Base-by-base conservation (phyloP, 2,888 invertebrate species). In the Kryphioiulus occultus region DNA sequence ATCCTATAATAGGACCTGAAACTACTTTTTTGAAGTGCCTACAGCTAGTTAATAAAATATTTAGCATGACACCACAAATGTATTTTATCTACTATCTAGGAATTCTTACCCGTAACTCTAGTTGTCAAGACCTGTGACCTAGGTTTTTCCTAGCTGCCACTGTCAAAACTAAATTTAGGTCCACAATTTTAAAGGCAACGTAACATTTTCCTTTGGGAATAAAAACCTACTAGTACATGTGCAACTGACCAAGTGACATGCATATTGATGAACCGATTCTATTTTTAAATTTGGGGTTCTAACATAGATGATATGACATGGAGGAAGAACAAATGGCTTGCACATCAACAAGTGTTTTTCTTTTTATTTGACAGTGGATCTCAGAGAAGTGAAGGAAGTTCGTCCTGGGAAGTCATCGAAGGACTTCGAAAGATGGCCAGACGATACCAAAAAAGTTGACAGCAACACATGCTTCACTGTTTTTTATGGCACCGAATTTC, bases 391-490 rank as follows among this genome's bases (percentile, higher is more conserved):
- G 10, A 97, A 97, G 92, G 98, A 98, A 92, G 95, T 99, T 82
- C 94, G 98, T 59, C 91, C 95, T 42, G 98, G 98, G 9, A 97
- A 97, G 91, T 94, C 93, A 90, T 96, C 97, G 0, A 96, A 96
- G 92, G 97, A 98, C 91, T 98, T 98, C 93, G 98, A 98, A 89
- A 95, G 96, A 90, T 98, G 97, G 96, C 95, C 96, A 0, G 98
- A 98, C 88, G 98, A 98, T 90, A 93, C 95, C 0, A 96, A 96
- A 91, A 95, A 95, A 90, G 94, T 95, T 86, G 97, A 98, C 90
- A 93, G 93, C 89, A 93, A 94, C 39, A 95, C 95, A 91, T 98
- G 98, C 92, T 98, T 99, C 92, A 95, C 97, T 22, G 94, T 99
- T 15, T 95, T 95, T 91, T 97, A 97, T 93, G 98, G 98, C 39